Evolutionary conservation across 1,140 invertebrate genomes (phyloP), one percentile per base, ranked within the genome.

Genomic region (Cecropterus lyciades): DNA sequence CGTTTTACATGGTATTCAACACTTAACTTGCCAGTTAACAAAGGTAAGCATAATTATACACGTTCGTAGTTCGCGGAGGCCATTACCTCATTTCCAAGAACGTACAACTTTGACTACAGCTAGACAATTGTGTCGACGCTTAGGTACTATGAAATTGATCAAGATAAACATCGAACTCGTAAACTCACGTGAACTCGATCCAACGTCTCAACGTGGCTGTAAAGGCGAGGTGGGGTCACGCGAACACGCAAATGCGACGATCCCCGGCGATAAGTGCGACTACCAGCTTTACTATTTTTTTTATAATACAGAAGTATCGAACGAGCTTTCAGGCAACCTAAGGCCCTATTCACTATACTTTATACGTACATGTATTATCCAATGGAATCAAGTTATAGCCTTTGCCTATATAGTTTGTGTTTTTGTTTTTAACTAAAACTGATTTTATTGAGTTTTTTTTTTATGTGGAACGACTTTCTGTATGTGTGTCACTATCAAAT

Each of bases 181-280:
- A 75, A 75, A 75, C 67, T 72, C 59, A 72, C 65, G 72, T 59
- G 69, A 52, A 76, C 70, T 79, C 77, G 71, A 76, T 70, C 60
- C 53, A 65, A 49, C 57, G 70, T 46, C 70, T 79, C 67, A 69
- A 65, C 63, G 70, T 66, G 48, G 60, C 69, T 68, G 66, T 71
- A 75, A 73, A 63, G 48, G 59, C 62, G 65, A 70, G 67, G 65
- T 33, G 56, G 66, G 59, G 57, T 69, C 73, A 79, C 76, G 76
- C 76, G 66, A 79, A 33, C 56, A 59, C 56, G 56, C 56, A 59
- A 59, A 48, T 16, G 56, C 27, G 56, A 59, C 56, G 56, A 48
- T 59, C 27, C 56, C 24, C 14, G 42, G 3, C 56, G 56, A 46
- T 59, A 27, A 45, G 56, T 59, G 56, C 15, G 30, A 55, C 52